phyloP scores from a whole-genome alignment of 23 tunicate species.

The Ascidia mentula region DNA sequence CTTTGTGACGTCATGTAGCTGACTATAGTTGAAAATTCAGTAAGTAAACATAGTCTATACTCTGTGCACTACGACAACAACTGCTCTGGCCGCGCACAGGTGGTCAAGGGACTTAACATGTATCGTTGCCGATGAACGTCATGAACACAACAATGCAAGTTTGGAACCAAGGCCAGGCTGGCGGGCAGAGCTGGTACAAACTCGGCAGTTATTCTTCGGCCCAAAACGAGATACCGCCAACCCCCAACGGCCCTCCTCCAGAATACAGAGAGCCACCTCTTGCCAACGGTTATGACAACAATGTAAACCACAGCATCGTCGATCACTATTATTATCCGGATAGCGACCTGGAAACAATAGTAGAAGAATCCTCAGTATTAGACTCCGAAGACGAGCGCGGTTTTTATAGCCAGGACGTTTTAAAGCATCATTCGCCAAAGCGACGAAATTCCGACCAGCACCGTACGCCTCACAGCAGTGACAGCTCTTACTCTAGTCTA shows the following conservation, averaged over 20 bases:
- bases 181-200: not conserved
- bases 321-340: constrained; percentile 81
- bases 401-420: not conserved
- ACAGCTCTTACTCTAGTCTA: constrained; percentile 15
- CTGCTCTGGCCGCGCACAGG: too few species aligned
- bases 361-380: constrained; percentile 84
- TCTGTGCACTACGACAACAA: not conserved
- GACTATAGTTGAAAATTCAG: not conserved
- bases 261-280: not conserved
- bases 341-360: constrained; percentile 90
- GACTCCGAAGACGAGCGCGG: constrained; percentile 75
- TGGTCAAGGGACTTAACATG: too few species aligned
- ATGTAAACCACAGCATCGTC: constrained; percentile 17
- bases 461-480: constrained; percentile 19
- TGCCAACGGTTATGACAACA: constrained; percentile 4
- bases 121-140: too few species aligned
- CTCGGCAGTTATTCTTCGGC: not conserved
- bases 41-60: not conserved
- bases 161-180: not conserved
- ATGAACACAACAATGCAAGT: not conserved
- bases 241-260: not conserved
- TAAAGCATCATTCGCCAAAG: not conserved
- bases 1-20: not conserved
- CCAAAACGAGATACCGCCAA: not conserved
- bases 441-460: constrained; percentile 8